phyloP scores from a whole-genome alignment of 2,888 invertebrate genomes.

The Aspidiotus rigidus region DNA sequence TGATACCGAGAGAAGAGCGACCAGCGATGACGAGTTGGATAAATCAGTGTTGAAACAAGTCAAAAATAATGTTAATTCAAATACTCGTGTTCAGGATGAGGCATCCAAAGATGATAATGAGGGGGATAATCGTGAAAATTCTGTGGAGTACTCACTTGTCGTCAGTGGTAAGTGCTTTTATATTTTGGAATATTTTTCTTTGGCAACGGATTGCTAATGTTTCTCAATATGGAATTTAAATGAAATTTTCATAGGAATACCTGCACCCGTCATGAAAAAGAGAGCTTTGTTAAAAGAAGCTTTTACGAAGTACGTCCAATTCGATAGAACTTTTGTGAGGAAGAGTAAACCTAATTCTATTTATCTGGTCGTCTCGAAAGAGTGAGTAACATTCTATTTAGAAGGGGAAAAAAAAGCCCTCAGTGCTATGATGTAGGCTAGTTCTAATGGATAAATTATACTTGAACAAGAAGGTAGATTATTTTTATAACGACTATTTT shows the following conservation, averaged over 20 bases:
- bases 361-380: constrained; percentile 15
- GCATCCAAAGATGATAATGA: not conserved
- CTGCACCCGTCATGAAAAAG: no score
- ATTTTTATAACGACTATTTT: not conserved
- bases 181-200: no score
- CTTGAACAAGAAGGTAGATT: not conserved
- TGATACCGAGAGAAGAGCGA: not conserved
- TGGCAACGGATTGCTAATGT: no score
- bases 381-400: constrained; percentile 9
- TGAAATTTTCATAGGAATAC: no score
- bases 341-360: constrained; percentile 15
- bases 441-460: not conserved
- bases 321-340: constrained; percentile 13
- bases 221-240: no score
- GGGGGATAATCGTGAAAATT: not conserved
- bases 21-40: constrained; percentile 18
- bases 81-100: not conserved
- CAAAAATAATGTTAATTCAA: not conserved
- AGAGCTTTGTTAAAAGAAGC: not conserved
- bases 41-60: constrained; percentile 5
- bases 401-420: no score
- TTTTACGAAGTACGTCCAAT: constrained; percentile 8
- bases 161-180: constrained; percentile 6
- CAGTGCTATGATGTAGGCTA: not conserved
- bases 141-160: not conserved